Evolutionary conservation across 2,888 invertebrate genomes (phyloP), one percentile per base, ranked within the genome.

Genomic region (Cephus sareptanus): DNA sequence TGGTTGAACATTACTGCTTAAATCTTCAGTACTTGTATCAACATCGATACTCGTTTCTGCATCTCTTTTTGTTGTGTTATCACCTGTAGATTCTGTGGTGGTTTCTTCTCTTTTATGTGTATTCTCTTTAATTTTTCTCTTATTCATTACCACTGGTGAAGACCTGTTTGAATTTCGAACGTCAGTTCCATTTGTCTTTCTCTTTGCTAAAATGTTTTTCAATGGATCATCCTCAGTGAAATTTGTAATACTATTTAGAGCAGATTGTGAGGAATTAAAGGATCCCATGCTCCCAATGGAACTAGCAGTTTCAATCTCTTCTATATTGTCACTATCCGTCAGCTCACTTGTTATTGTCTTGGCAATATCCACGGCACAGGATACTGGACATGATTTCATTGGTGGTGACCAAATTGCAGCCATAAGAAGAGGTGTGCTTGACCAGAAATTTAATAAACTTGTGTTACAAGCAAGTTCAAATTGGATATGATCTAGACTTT

Each of bases 391-490:
- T 6, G 95, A 94, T 89, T 95, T 95, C 89, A 96, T 93, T 12
- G 96, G 95, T 0, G 97, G 96, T 3, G 96, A 94, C 96, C 97
- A 97, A 76, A 97, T 93, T 6, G 98, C 98, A 23, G 97, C 96
- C 85, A 98, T 92, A 89, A 96, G 94, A 69, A 98, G 92, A 0
- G 98, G 96, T 70, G 96, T 95, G 85, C 95, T 95, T 0, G 96
- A 95, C 98, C 98, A 99, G 77, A 95, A 94, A 92, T 98, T 98
- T 0, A 98, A 92, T 34, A 98, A 92, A 89, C 97, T 97, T 76
- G 94, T 94, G 81, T 95, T 94, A 85, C 94, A 94, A 13, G 95
- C 93, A 1, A 91, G 75, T 31, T 90, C 85, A 74, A 91, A 91
- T 34, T 78, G 87, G 35, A 92, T 88, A 23, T 90, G 85, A 89